phyloP scores from a whole-genome alignment of 37 sponge, comb jelly and placozoan species.

The Diacarnus erythraeanus region DNA sequence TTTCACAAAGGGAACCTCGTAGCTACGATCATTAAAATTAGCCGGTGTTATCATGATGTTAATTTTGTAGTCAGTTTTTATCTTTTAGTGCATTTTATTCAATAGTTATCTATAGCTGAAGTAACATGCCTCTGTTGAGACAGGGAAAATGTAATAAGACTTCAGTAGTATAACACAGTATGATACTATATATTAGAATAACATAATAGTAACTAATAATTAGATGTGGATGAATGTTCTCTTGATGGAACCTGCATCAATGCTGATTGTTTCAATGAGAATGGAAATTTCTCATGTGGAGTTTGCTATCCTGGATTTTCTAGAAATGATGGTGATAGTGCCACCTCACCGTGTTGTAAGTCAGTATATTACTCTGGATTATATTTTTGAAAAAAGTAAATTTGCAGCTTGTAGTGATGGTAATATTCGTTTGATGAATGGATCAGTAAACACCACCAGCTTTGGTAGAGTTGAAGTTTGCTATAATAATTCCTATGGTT shows the following conservation, averaged over 20 bases:
- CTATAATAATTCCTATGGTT: constrained; percentile 11
- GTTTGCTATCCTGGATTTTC: neutral
- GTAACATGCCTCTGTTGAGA: too few species aligned
- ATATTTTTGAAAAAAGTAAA: neutral
- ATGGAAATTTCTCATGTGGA: constrained; percentile 3
- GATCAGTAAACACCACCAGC: neutral
- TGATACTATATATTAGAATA: constrained; percentile 12
- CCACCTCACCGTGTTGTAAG: neutral
- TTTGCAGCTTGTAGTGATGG: constrained; percentile 16
- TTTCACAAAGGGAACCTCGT: too few species aligned
- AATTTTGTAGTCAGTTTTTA: too few species aligned
- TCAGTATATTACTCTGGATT: neutral
- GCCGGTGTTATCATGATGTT: too few species aligned
- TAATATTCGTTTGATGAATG: constrained; percentile 29
- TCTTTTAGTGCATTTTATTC: too few species aligned
- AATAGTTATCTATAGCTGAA: too few species aligned
- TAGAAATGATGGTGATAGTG: neutral
- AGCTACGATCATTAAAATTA: too few species aligned
- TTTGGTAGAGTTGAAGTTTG: constrained; percentile 48
- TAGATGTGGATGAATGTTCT: constrained; percentile 15
- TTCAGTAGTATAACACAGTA: neutral
- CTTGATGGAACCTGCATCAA: neutral
- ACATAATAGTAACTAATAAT: constrained; percentile 8
- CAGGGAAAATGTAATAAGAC: neutral
- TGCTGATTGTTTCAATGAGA: constrained; percentile 21